These are phyloP conservation scores for Phylloscopus whistleri DNA, from an alignment of 2,113 vertebrate genomes.

Conservation along the genomic window DNA sequence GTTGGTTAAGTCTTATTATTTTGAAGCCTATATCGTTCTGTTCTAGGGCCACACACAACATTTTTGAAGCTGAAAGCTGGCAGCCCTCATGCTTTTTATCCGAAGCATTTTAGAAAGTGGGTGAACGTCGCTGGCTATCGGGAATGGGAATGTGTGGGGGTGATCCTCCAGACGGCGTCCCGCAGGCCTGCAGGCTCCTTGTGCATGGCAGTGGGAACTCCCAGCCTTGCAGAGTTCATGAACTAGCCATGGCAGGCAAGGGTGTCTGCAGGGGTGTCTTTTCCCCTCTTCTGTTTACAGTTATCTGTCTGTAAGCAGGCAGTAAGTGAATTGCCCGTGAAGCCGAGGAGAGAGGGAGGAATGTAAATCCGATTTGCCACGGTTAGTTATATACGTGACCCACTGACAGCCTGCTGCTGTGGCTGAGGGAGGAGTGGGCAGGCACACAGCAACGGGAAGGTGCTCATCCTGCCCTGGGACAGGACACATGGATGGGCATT, in stretches of 20 bases:
- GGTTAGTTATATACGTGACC: not conserved
- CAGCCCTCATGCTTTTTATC: not conserved
- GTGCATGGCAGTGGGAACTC: not conserved
- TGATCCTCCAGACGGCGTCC: not conserved
- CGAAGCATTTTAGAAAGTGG: not conserved
- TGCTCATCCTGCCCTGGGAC: not conserved
- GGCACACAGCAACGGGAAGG: not conserved
- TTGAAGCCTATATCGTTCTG: constrained; percentile 36
- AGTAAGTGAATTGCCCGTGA: not conserved
- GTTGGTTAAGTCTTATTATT: constrained; percentile 44
- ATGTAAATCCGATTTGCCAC: not conserved
- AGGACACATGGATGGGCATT: not conserved
- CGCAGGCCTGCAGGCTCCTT: not conserved
- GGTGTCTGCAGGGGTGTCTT: not conserved
- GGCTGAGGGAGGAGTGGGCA: not conserved
- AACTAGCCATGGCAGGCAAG: not conserved
- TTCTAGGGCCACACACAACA: constrained; percentile 54
- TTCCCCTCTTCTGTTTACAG: not conserved
- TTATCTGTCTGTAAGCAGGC: not conserved
- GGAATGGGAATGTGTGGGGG: not conserved
- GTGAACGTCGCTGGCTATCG: not conserved
- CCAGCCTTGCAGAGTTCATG: not conserved
- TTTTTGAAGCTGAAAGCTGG: constrained; percentile 32
- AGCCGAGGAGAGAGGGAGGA: not conserved
- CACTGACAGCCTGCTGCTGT: accelerated